Conservation (phyloP, 2,888 invertebrate species). For the Teleiodes luculella region DNA sequence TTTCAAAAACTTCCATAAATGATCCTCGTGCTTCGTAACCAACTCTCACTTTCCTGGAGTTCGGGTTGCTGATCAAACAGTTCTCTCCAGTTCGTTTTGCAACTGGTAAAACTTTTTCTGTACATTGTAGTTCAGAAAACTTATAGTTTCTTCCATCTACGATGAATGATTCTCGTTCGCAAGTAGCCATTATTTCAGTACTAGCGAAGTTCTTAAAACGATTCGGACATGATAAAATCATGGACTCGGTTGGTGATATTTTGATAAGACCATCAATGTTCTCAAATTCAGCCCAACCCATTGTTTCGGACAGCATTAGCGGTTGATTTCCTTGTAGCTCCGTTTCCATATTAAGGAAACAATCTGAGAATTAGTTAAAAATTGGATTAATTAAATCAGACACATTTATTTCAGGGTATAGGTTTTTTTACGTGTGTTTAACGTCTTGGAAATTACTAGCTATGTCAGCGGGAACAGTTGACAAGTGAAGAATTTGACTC, state of each 20-base stretch:
- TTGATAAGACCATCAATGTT: slow-evolving; percentile 28
- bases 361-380: slow-evolving; percentile 39
- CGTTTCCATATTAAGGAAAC: slow-evolving; percentile 34
- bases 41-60: slow-evolving; percentile 35
- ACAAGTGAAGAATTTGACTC: too few species aligned
- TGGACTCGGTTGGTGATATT: slow-evolving; percentile 29
- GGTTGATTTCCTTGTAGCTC: slow-evolving; percentile 36
- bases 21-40: slow-evolving; percentile 28
- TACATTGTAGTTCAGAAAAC: slow-evolving; percentile 41
- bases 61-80: slow-evolving; percentile 26
- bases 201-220: slow-evolving; percentile 27
- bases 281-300: slow-evolving; percentile 27
- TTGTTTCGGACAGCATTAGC: slow-evolving; percentile 26
- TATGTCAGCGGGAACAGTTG: too few species aligned
- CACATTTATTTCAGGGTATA: too few species aligned
- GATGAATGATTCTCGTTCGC: slow-evolving; percentile 33
- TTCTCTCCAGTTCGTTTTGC: slow-evolving; percentile 21
- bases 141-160: slow-evolving; percentile 27
- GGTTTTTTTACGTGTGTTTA: too few species aligned
- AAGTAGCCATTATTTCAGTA: slow-evolving; percentile 28
- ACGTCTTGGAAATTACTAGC: too few species aligned
- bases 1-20: slow-evolving; percentile 37
- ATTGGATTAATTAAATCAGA: too few species aligned
- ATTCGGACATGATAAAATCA: slow-evolving; percentile 39
- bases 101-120: slow-evolving; percentile 27